Percentiles rank a stretch among this genome's conserved stretches.
Conservation (phyloP, 2,797 vertebrate genomes). For the Discoglossus pictus region DNA sequence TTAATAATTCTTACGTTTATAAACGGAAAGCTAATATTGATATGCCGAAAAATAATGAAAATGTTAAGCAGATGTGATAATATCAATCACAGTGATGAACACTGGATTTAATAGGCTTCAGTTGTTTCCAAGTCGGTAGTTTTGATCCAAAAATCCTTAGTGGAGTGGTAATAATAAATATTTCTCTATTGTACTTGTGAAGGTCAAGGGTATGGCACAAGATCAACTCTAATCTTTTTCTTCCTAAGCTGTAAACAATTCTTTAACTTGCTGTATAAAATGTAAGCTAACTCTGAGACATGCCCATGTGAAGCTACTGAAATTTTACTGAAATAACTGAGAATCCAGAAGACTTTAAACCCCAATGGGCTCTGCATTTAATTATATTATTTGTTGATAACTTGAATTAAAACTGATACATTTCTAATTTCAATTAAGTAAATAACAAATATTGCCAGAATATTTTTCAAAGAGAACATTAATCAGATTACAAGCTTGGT, state of each 20-base stretch:
- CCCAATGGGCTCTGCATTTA: slow-evolving; percentile 15
- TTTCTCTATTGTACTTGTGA: slow-evolving; percentile 33
- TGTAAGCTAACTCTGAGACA: slow-evolving; percentile 14
- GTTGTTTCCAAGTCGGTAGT: slow-evolving; percentile 17
- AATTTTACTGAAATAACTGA: slow-evolving; percentile 27
- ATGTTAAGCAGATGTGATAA: background rate
- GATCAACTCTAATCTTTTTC: slow-evolving; percentile 26
- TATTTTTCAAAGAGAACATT: too few species aligned
- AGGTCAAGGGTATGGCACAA: slow-evolving; percentile 39
- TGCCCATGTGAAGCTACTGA: slow-evolving; percentile 24
- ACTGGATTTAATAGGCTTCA: slow-evolving; percentile 11
- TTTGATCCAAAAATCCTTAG: slow-evolving; percentile 39
- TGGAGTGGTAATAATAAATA: slow-evolving; percentile 13
- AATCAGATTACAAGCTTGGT: too few species aligned
- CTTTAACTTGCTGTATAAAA: background rate
- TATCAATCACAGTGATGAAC: slow-evolving; percentile 21
- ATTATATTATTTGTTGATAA: slow-evolving; percentile 3
- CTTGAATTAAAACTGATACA: background rate
- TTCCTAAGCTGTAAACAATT: slow-evolving; percentile 24
- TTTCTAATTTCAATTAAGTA: background rate
- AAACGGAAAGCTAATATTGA: background rate
- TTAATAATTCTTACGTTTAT: background rate
- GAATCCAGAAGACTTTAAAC: slow-evolving; percentile 2
- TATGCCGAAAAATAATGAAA: too few species aligned
- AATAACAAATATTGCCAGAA: too few species aligned